Evolutionary conservation across 2,797 vertebrate genomes (phyloP).

Genomic region (Eulemur rubriventer): DNA sequence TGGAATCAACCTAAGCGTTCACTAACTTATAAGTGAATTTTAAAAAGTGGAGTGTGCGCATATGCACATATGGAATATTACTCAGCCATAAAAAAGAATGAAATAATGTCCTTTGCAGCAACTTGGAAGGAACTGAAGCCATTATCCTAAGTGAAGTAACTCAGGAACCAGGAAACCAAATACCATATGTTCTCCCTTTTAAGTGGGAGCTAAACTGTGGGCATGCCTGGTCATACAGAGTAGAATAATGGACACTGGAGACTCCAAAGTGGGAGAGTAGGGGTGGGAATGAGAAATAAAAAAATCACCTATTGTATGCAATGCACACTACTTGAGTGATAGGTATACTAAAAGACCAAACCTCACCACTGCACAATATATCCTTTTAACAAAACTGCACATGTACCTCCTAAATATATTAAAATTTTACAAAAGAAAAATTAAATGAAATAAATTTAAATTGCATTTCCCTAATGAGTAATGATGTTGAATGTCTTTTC

Average conservation of each 20-base stretch:
- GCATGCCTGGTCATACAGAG: no score
- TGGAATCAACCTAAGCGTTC: not conserved
- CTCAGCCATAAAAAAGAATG: not conserved
- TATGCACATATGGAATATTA: not conserved
- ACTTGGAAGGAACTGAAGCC: not conserved
- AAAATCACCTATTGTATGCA: no score
- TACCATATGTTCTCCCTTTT: not conserved
- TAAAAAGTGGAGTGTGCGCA: no score
- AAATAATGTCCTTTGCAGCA: not conserved
- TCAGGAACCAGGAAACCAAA: not conserved
- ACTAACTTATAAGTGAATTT: not conserved
- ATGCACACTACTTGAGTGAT: no score
- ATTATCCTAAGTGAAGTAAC: not conserved
- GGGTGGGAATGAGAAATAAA: no score
- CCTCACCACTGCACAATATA: no score
- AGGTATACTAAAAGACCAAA: no score
- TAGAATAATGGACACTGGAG: no score
- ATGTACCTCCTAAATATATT: no score
- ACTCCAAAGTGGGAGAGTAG: no score
- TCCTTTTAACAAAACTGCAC: no score
- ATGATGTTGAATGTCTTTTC: not conserved
- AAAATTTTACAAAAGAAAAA: no score
- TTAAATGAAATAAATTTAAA: not conserved
- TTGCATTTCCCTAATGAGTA: not conserved
- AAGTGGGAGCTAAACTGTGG: not conserved